phyloP scores from a whole-genome alignment of 2,113 vertebrate species.

The Atrichornis clamosus region DNA sequence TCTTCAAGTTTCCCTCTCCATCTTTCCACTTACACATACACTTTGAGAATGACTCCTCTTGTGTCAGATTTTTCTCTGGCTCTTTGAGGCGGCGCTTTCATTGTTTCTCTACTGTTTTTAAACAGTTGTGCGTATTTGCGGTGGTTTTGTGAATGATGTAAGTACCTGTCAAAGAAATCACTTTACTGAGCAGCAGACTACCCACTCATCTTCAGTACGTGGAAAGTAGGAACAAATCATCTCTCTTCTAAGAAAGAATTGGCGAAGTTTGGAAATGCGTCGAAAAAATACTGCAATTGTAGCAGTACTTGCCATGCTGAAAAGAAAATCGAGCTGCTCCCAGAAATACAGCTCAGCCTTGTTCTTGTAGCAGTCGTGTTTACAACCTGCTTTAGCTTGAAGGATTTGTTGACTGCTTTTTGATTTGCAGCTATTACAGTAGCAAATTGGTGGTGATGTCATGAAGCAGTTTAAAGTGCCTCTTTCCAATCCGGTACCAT shows the following conservation, averaged over 20 bases:
- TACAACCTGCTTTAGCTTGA: constrained; percentile 8
- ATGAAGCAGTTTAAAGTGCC: not conserved
- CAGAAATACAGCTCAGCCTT: not conserved
- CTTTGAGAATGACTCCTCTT: too few species aligned
- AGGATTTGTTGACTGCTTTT: constrained; percentile 7
- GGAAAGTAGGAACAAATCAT: not conserved
- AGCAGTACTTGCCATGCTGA: not conserved
- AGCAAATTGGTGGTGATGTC: constrained; percentile 8
- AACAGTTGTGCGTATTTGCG: not conserved
- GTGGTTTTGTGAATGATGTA: not conserved
- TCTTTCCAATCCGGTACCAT: not conserved
- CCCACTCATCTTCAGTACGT: not conserved
- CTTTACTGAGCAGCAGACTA: not conserved
- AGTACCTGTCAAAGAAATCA: not conserved
- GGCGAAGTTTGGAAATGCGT: not conserved
- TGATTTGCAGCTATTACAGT: constrained; percentile 33
- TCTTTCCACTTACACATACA: not conserved
- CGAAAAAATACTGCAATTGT: not conserved
- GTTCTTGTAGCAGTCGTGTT: not conserved
- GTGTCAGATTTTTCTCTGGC: not conserved
- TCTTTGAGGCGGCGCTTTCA: not conserved
- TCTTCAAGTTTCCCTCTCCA: not conserved
- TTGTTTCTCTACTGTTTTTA: not conserved
- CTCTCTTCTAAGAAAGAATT: not conserved
- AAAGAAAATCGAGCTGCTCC: not conserved